Evolutionary conservation across 2,797 vertebrate genomes (phyloP), one percentile per base, ranked within the genome.

Genomic region (Sebastes taczanowskii): DNA sequence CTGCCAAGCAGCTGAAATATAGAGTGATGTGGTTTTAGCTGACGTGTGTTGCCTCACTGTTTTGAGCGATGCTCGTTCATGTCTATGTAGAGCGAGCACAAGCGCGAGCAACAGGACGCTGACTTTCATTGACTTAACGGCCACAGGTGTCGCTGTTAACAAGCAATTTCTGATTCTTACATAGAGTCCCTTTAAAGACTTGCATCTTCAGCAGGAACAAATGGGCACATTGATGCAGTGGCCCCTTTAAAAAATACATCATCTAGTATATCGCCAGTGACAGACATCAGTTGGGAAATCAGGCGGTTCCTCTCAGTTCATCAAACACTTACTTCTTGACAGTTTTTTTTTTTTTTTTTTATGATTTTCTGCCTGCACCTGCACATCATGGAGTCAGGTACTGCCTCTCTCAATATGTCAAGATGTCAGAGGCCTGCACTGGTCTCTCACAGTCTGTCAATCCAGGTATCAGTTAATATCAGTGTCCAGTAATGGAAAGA

Each of bases 381-480:
- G 46, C 68, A 78, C 73, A 72, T 79, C 69, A 56, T 55, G 42
- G 53, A 84, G 29, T 34, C 65, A 58, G 52, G 63, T 80, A 71
- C 70, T 61, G 58, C 72, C 56, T 86, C 71, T 77, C 71, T 82
- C 42, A 76, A 83, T 64, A 80, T 87, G 83, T 85, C 89, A 85
- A 78, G 35, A 87, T 80, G 79, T 86, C 74, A 80, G 71, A 69
- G 58, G 53, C 38, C 23, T 80, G 18, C 20, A 13, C 38, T 23
- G 5, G 23, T 65, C 11, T 16, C 6, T 20, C 49, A 52, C 0
- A 65, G 76, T 80, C 76, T 81, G 78, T 83, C 84, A 85, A 30
- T 87, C 86, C 83, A 85, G 72, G 82, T 85, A 89, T 89, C 80
- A 72, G 86, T 87, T 88, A 82, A 90, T 89, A 88, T 87, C 86